A percentile compares a stretch with the other conserved stretches of the same genome.
Conservation (phyloP, 2,797 vertebrate species). For the Perodicticus potto region DNA sequence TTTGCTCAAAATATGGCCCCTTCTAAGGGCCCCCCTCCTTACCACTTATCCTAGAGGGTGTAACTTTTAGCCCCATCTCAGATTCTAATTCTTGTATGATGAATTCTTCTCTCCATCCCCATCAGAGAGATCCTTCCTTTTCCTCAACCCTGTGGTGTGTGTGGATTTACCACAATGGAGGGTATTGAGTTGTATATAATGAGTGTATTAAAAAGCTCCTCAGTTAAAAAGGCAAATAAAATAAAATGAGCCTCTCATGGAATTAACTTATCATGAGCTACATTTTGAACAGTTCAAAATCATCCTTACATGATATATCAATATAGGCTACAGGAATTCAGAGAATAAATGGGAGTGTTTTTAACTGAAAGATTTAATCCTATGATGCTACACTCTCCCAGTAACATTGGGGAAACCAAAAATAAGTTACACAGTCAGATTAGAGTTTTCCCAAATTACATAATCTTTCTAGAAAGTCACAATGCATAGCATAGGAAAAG, state of each 20-base stretch:
- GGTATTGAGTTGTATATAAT: not conserved
- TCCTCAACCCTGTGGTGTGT: not conserved
- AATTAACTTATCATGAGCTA: not conserved
- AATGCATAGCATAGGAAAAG: not conserved
- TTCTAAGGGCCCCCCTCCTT: rapidly evolving
- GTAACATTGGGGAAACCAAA: not conserved
- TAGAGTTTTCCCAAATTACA: not conserved
- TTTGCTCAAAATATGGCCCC: not conserved
- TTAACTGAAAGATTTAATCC: not conserved
- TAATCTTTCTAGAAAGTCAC: not conserved
- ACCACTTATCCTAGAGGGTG: too few species aligned
- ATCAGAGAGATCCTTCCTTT: not conserved
- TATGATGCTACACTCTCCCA: not conserved
- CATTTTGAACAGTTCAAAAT: not conserved
- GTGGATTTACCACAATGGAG: not conserved
- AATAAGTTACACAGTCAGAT: not conserved
- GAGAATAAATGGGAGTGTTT: not conserved
- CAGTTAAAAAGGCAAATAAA: not conserved
- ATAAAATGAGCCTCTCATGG: not conserved
- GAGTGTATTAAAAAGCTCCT: not conserved
- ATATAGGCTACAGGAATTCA: not conserved
- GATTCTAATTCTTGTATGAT: not conserved
- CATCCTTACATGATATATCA: not conserved
- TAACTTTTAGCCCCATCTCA: not conserved
- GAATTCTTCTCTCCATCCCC: not conserved